Base-by-base conservation (phyloP, 2,113 vertebrate species). In the Pseudopipra pipra region DNA sequence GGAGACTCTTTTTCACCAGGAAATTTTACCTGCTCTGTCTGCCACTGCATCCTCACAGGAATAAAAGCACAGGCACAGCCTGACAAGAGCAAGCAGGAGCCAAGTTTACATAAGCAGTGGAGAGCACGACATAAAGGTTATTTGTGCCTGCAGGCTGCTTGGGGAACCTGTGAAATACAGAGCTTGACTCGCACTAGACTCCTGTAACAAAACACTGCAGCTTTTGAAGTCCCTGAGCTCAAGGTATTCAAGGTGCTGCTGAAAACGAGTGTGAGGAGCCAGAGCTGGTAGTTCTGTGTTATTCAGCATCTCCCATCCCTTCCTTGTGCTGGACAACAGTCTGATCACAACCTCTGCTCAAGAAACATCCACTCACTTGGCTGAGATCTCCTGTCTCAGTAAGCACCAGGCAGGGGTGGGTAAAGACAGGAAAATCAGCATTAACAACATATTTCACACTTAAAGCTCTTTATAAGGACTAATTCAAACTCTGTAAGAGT, bases 361-460 rank as follows among this genome's bases (percentile, higher is more conserved):
- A 23, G 55, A 44, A 86, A 54, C n/a, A 8, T 22, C 83, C 62
- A 6, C 44, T 39, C 31, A 1, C n/a, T 39, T 16, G 11, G 58
- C 56, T 44, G 68, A 70, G 68, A 54, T 11, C 25, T 58, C 65
- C 17, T 27, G n/a, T n/a, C 2, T 1, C 41, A 2, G n/a, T 11
- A 17, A 87, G 46, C 43, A 17, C 54, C 1, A n/a, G 43, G 46
- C 30, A 44, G 23, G 72, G 52, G 43, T 0, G 11, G 37, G 75
- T 3, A 51, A 88, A 86, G 51, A 33, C 28, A 35, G 1, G 2
- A 66, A 41, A 58, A 83, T 1, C 7, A 8, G 39, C 33, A 46
- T 33, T 31, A 19, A 55, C 1, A 0, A 0, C 43, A 5, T 7
- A 28, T 14, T 74, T 51, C 0, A 3, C 15, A 22, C 39, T 54